Evolutionary conservation across 2,113 vertebrate species (phyloP).

Genomic region (Peucedramus taeniatus): DNA sequence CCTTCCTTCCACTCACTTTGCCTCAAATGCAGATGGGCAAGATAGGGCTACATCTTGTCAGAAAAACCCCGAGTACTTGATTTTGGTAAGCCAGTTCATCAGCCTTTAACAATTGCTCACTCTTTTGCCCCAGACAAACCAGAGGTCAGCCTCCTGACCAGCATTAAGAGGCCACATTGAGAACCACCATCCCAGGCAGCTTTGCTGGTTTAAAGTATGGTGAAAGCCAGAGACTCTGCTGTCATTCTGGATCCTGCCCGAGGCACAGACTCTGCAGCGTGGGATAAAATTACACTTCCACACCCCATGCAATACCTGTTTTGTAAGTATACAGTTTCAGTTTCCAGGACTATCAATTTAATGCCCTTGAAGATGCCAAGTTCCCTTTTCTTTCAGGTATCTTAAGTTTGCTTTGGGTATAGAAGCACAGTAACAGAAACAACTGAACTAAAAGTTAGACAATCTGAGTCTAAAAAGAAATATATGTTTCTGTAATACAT

Average conservation of each 20-base stretch:
- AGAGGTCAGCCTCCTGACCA: background rate
- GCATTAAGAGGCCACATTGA: background rate
- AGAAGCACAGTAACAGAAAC: background rate
- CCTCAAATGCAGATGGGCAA: background rate
- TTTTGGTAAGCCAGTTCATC: background rate
- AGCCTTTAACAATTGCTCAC: background rate
- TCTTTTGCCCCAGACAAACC: background rate
- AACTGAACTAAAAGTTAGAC: background rate
- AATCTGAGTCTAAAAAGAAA: background rate
- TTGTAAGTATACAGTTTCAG: conserved; percentile 17
- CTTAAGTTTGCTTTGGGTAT: background rate
- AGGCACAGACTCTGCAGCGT: background rate
- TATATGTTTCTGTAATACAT: background rate
- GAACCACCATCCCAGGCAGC: background rate
- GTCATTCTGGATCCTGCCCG: background rate
- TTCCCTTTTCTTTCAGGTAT: background rate
- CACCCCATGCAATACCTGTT: conserved; percentile 32
- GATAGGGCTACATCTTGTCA: background rate
- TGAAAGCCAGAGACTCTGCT: background rate
- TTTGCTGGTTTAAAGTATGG: background rate
- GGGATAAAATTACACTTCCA: conserved; percentile 27
- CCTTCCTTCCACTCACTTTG: background rate
- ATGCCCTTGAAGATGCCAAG: background rate
- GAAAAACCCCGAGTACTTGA: background rate
- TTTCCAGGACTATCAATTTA: conserved; percentile 3